Base-by-base conservation (phyloP, 2,888 invertebrate species). In the Ophonus ardosiacus region DNA sequence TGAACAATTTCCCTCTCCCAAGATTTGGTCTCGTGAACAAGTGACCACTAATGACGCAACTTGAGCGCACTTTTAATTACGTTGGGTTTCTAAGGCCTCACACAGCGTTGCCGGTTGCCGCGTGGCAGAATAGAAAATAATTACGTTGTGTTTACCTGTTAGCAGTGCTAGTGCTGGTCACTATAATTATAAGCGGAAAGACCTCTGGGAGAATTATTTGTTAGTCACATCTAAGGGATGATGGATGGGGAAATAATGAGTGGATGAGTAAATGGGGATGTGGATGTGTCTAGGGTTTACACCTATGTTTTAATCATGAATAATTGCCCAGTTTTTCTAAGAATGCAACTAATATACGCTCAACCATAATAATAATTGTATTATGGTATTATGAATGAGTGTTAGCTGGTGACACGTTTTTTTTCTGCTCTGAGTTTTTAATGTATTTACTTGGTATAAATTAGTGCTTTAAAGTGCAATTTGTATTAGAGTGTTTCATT, bases 11-110 rank as follows among this genome's bases (percentile, higher is more conserved):
- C 24, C 15, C 31, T 13, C 38, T 68, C 10, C 24, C 13, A 63
- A 63, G 63, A 63, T 63, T 65, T 24, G n/a, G 15, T 15, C 8
- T 24, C n/a, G 38, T 15, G 68, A 68, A 87, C 87, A 87, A 88
- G 87, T 87, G 87, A 88, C 88, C 88, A 81, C 87, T 88, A 88
- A 88, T 87, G 87, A 88, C 87, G 87, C 86, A 87, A 88, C 87
- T 88, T 87, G 87, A 86, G 87, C 88, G 87, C 88, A 57, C 82
- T 82, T 82, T 82, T 82, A 82, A 82, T 82, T 82, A 82, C 65
- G 10, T n/a, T n/a, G 38, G 31, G 31, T 40, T 31, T 15, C 21
- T 18, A 21, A 43, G 68, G 31, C 68, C 68, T n/a, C 68, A 68
- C 68, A 68, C 68, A 38, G 38, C 38, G 68, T 68, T 68, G 63